phyloP scores from a whole-genome alignment of 2,888 invertebrate species.

The Gibbula magus region DNA sequence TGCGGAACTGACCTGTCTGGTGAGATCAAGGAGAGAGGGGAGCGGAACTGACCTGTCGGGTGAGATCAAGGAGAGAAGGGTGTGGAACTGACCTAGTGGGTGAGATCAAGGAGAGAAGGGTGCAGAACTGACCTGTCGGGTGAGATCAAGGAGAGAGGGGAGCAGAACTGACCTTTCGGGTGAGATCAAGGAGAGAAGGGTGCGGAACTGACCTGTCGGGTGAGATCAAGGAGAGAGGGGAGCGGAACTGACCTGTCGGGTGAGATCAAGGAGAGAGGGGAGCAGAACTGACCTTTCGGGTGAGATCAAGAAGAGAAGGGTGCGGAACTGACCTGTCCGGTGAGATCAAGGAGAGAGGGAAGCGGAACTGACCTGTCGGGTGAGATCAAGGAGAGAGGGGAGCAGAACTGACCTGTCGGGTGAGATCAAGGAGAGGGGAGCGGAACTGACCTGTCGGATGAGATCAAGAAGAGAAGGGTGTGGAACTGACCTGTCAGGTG shows the following conservation, averaged over 20 bases:
- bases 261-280: background rate
- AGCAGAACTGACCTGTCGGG: slow-evolving; percentile 72
- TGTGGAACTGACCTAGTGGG: slow-evolving; percentile 72
- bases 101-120: background rate
- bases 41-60: slow-evolving; percentile 80
- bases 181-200: too few species aligned
- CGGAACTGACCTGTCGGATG: background rate
- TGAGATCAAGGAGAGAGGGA: background rate
- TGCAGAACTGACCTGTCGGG: background rate
- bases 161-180: slow-evolving; percentile 80
- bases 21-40: background rate
- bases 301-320: background rate
- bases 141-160: background rate
- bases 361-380: slow-evolving; percentile 80
- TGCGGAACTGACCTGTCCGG: background rate
- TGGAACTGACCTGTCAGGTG: slow-evolving; percentile 81
- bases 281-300: background rate
- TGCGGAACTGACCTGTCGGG: background rate
- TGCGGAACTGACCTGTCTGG: background rate
- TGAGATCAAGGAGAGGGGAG: background rate
- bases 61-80: slow-evolving; percentile 83
- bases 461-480: too few species aligned
- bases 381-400: slow-evolving; percentile 83
- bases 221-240: background rate
- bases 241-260: too few species aligned